Evolutionary conservation across 2,888 invertebrate genomes (phyloP), one percentile per base, ranked within the genome.

Genomic region (Caenorhabditis sp.): DNA sequence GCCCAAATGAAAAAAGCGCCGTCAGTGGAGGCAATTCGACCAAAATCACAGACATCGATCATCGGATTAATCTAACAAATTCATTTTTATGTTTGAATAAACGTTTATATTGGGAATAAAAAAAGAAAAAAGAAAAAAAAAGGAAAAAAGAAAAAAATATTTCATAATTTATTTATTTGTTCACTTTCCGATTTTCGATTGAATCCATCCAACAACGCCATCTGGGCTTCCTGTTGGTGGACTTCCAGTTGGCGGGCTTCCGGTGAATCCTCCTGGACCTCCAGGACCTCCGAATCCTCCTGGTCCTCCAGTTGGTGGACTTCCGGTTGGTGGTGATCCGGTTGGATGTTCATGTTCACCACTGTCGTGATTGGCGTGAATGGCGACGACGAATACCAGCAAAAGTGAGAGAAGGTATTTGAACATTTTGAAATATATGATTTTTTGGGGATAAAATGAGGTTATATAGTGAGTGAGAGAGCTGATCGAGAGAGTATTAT

Each of bases 191-290:
- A 72, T 10, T 26, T 72, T 72, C 10, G 67, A 67, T 50, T 72
- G 67, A 60, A 72, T 67, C 71, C 71, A 72, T 57, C 67, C 67
- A 50, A 72, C 52, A 1, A 72, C 67, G 59, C 71, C 71, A 1
- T 60, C 71, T 43, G 67, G 59, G 8, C 49, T 59, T 23, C 59
- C 64, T 17, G 31, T 23, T 53, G 60, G 64, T 26, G 59, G 56
- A 7, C 59, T 70, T 59, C 63, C 70, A 20, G 54, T 25, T 54
- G 54, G 54, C n/a, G 54, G 54, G 54, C 54, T 26, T 54, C 54
- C 54, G 10, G 23, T 23, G 8, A n/a, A n/a, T 26, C 23, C 26
- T 20, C 12, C 25, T 20, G 54, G 25, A 7, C 52, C 52, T 52
- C 36, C 36, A 8, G 36, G 36, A 8, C 36, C 36, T 10, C 36